Conservation (phyloP, 2,797 vertebrate genomes). For the Chaetophractus vellerosus region DNA sequence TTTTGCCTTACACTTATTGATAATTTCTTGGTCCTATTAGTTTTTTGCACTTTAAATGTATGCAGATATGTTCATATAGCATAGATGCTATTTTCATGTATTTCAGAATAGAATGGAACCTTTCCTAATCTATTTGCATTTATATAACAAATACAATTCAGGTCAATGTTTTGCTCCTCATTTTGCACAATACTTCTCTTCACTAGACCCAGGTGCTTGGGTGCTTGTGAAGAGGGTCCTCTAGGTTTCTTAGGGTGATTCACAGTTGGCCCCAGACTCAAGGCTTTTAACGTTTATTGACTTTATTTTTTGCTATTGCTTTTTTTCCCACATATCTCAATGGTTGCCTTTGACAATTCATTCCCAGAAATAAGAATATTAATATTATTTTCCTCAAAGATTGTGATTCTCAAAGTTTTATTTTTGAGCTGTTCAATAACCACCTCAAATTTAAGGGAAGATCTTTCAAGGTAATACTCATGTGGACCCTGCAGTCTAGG, state of each 20-base stretch:
- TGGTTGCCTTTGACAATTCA: too few relatives aligned
- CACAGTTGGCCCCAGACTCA: background rate
- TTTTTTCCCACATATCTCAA: background rate
- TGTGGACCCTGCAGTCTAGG: too few relatives aligned
- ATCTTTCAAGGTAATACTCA: too few relatives aligned
- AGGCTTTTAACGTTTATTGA: background rate
- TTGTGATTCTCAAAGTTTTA: background rate
- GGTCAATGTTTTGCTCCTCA: background rate
- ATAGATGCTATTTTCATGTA: background rate
- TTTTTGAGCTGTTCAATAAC: accelerated
- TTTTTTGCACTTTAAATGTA: background rate
- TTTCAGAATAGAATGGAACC: accelerated
- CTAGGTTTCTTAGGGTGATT: background rate
- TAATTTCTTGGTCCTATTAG: background rate
- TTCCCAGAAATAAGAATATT: too few relatives aligned
- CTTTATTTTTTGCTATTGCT: background rate
- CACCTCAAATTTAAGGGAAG: background rate
- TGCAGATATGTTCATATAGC: background rate
- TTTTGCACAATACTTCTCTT: background rate
- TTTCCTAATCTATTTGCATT: background rate
- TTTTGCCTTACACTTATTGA: background rate
- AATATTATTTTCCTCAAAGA: too few relatives aligned
- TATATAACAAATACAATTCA: accelerated
- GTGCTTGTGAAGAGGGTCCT: accelerated
- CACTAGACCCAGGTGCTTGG: accelerated